Evolutionary conservation across 2,888 invertebrate species (phyloP), one percentile per base, ranked within the genome.

Genomic region (Thera britannica): DNA sequence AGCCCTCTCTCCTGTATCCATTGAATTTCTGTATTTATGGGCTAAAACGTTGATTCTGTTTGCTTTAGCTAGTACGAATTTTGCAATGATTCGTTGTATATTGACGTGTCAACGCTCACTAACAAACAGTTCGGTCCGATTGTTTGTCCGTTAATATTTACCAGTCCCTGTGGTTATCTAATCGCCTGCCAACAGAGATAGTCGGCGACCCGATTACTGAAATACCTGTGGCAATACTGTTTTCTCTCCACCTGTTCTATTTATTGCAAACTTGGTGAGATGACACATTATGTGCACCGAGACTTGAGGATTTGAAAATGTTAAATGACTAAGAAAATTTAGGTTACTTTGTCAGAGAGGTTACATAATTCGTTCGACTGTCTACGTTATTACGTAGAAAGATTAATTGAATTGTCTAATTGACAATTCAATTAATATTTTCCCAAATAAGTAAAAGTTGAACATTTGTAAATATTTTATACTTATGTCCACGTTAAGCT

Each of bases 201-300:
- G 85, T 85, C 86, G 80, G 85, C 92, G 92, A 91, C 93, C 93
- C 85, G 91, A 90, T 91, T 93, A 90, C 90, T 88, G 83, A 83
- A 83, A 89, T 84, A 85, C 86, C 86, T 86, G 85, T 79, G 78
- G 75, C 80, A 79, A 77, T 76, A 79, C 78, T 84, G 81, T 86
- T 80, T 84, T 89, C 87, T 86, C 81, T 85, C 83, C 88, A 90
- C 89, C 89, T 90, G 90, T 83, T 85, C 85, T 85, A 85, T 88
- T 86, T 86, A 82, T 82, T 83, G 73, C 79, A 75, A 65, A 64
- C 68, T 56, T 55, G 38, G 51, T 68, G 49, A 67, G 69, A 44
- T 57, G 57, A 57, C 57, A 9, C 34, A 51, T 12, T 51, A 6
- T 51, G 23, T 51, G 11, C 11, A 23, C 12, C 11, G 51, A 51